Conservation (phyloP, 2,113 vertebrate species). For the Notiomystis cincta region DNA sequence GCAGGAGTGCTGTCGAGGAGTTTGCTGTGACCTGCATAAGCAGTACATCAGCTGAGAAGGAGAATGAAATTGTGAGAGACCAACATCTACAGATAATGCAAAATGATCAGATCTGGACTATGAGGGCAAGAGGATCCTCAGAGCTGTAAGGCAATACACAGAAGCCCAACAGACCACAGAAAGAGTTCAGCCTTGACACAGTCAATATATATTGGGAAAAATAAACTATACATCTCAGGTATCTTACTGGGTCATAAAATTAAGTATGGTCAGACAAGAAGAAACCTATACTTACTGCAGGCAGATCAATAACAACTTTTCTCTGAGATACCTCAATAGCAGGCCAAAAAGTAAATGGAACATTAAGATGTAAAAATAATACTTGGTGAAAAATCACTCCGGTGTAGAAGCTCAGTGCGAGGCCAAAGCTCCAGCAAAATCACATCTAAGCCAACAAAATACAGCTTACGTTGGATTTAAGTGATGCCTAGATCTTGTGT, state of each 20-base stretch:
- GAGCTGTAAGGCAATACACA: not conserved
- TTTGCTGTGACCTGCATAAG: not conserved
- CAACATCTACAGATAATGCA: not conserved
- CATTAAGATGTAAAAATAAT: conserved; percentile 38
- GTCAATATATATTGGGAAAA: not conserved
- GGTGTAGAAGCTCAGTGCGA: not conserved
- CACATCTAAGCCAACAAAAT: conserved; percentile 41
- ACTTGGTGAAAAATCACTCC: conserved; percentile 26
- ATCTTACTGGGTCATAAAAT: not conserved
- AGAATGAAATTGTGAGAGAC: not conserved
- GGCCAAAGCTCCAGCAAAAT: conserved; percentile 35
- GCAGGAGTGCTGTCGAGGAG: not conserved
- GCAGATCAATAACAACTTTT: conserved; percentile 9
- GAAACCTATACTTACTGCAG: not conserved
- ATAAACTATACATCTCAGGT: not conserved
- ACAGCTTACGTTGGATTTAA: conserved; percentile 45
- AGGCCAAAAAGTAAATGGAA: conserved; percentile 33
- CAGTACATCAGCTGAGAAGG: not conserved
- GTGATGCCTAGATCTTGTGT: conserved; percentile 10
- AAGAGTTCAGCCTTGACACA: not conserved
- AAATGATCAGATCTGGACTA: not conserved
- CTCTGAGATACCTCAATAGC: not conserved
- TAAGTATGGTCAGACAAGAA: not conserved
- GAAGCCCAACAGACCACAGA: not conserved
- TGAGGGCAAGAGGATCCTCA: not conserved